A percentile compares a stretch with the other conserved stretches of the same genome.
Conservation (phyloP, 1,140 invertebrate genomes). For the Lucilia sericata region DNA sequence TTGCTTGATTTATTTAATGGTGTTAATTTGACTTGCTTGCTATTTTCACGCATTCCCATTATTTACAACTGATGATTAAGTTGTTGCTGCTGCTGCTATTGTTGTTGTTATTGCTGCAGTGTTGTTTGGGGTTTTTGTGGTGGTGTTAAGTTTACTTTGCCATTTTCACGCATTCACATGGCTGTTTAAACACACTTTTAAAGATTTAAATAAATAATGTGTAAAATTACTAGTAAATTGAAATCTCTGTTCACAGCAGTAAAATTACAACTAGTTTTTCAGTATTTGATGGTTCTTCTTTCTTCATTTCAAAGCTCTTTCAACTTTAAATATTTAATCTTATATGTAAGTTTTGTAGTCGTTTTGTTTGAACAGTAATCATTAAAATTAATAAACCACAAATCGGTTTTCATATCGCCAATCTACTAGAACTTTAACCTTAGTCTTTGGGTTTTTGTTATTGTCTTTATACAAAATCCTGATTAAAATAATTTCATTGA, state of each 20-base stretch:
- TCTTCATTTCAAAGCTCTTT: too few species aligned
- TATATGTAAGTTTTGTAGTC: too few species aligned
- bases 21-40: not conserved
- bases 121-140: not conserved
- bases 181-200: not conserved
- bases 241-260: too few species aligned
- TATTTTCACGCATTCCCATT: constrained; percentile 10
- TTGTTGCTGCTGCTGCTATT: not conserved
- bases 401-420: too few species aligned
- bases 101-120: not conserved
- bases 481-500: constrained; percentile 37
- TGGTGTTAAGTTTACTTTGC: not conserved
- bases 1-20: constrained; percentile 6
- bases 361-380: too few species aligned
- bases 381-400: too few species aligned
- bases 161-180: not conserved
- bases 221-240: not conserved
- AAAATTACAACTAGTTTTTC: too few species aligned
- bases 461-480: not conserved
- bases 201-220: constrained; percentile 13
- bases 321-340: too few species aligned
- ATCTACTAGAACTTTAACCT: too few species aligned
- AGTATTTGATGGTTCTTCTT: too few species aligned
- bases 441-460: not conserved
- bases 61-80: constrained; percentile 2